Evolutionary conservation across 2,888 invertebrate genomes (phyloP).

Genomic region (Hirtodrosophila histrioides): DNA sequence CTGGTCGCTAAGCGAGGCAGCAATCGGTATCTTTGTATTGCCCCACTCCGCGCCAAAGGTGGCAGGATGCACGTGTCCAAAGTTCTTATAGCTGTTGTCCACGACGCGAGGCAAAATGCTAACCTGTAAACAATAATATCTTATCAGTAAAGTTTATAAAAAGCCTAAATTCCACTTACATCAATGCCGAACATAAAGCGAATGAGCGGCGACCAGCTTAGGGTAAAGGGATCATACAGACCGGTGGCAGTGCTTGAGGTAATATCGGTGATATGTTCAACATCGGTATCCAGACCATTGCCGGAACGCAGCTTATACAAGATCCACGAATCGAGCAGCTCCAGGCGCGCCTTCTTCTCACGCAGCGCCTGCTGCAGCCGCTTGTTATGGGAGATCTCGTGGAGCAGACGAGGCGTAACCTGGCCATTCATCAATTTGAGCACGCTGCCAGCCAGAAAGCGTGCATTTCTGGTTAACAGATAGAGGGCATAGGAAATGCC

Average conservation of each 20-base stretch:
- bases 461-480: constrained; percentile 90
- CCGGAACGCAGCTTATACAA: constrained; percentile 90
- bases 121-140: constrained; percentile 84
- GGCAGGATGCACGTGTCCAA: constrained; percentile 88
- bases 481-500: constrained; percentile 87
- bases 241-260: constrained; percentile 96
- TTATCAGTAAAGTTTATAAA: too few relatives aligned
- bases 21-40: constrained; percentile 88
- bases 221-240: constrained; percentile 95
- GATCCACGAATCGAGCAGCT: constrained; percentile 97
- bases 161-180: constrained; percentile 54
- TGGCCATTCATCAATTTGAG: constrained; percentile 93
- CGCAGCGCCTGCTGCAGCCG: constrained; percentile 88
- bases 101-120: constrained; percentile 92
- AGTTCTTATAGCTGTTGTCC: constrained; percentile 89
- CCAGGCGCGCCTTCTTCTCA: constrained; percentile 89
- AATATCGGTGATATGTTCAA: constrained; percentile 92
- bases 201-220: constrained; percentile 91
- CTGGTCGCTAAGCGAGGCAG: constrained; percentile 87
- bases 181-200: constrained; percentile 89
- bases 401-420: constrained; percentile 90
- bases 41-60: constrained; percentile 88
- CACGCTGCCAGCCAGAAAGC: constrained; percentile 93
- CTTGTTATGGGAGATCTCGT: constrained; percentile 90
- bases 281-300: constrained; percentile 57